phyloP scores from a whole-genome alignment of 2,888 invertebrate genomes.

The Glaucopsyche alexis region DNA sequence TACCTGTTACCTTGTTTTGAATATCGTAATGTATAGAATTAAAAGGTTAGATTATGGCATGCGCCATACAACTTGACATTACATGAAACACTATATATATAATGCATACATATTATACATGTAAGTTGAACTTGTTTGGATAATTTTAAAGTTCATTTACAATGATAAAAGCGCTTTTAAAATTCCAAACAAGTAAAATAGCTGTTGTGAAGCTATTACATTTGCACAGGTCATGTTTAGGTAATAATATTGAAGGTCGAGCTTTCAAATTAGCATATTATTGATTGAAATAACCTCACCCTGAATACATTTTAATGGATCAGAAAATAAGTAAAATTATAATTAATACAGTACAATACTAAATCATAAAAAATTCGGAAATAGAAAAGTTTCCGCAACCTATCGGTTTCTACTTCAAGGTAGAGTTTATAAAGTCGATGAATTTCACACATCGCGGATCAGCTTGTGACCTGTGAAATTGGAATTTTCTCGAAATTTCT shows the following conservation, averaged over 20 bases:
- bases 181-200: not conserved
- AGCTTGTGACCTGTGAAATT: slow-evolving; percentile 56
- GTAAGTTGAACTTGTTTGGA: not conserved
- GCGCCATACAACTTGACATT: slow-evolving; percentile 12
- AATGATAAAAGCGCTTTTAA: not conserved
- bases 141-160: not conserved
- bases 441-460: slow-evolving; percentile 44
- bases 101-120: not conserved
- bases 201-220: not conserved
- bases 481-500: slow-evolving; percentile 56
- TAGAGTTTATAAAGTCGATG: slow-evolving; percentile 11
- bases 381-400: not conserved
- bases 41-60: slow-evolving; percentile 24
- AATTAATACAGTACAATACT: too few relatives aligned
- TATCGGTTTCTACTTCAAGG: not conserved
- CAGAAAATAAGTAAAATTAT: too few relatives aligned
- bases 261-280: not conserved
- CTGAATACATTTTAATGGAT: too few relatives aligned
- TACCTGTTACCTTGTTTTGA: slow-evolving; percentile 46
- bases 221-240: not conserved
- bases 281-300: too few relatives aligned
- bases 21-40: slow-evolving; percentile 34
- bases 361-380: not conserved
- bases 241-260: not conserved
- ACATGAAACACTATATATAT: not conserved